Evolutionary conservation across 1,140 invertebrate genomes (phyloP).

Genomic region (Drosophila equinoxialis): DNA sequence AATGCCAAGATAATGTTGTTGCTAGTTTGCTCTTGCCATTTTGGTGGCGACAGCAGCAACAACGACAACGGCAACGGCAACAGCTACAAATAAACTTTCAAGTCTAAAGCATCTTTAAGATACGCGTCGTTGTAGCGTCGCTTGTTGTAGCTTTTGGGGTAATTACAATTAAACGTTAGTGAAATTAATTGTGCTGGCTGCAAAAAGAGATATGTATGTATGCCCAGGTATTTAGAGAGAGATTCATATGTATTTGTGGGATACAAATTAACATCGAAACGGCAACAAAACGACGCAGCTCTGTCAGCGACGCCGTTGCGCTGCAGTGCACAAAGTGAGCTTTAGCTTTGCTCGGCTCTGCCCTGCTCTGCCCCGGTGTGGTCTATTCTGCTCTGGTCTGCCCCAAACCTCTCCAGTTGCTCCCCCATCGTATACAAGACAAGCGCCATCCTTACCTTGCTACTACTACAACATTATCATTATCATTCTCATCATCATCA

Average conservation of each 20-base stretch:
- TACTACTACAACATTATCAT: neutral
- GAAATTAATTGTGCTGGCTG: constrained; percentile 61
- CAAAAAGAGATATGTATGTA: neutral
- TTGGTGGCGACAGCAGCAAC: constrained; percentile 40
- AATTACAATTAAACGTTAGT: constrained; percentile 80
- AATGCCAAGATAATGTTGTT: constrained; percentile 60
- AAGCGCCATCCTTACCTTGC: constrained; percentile 3
- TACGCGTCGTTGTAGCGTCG: constrained; percentile 40
- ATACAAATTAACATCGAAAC: constrained; percentile 55
- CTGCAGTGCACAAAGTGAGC: constrained; percentile 65
- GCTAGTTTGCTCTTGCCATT: constrained; percentile 38
- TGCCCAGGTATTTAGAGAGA: neutral
- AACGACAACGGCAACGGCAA: no score
- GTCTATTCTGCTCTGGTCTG: constrained; percentile 12
- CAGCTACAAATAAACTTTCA: constrained; percentile 68
- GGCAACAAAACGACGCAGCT: constrained; percentile 68
- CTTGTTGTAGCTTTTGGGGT: constrained; percentile 47
- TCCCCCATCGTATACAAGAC: neutral
- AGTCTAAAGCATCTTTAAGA: constrained; percentile 72
- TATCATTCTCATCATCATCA: neutral
- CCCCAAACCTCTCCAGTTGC: constrained; percentile 15
- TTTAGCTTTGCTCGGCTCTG: constrained; percentile 26
- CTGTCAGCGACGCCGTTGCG: constrained; percentile 45
- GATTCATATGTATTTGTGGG: constrained; percentile 15
- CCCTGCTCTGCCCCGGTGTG: constrained; percentile 1